Evolutionary conservation across 2,113 vertebrate genomes (phyloP).

Genomic region (Australoheros scitulus): DNA sequence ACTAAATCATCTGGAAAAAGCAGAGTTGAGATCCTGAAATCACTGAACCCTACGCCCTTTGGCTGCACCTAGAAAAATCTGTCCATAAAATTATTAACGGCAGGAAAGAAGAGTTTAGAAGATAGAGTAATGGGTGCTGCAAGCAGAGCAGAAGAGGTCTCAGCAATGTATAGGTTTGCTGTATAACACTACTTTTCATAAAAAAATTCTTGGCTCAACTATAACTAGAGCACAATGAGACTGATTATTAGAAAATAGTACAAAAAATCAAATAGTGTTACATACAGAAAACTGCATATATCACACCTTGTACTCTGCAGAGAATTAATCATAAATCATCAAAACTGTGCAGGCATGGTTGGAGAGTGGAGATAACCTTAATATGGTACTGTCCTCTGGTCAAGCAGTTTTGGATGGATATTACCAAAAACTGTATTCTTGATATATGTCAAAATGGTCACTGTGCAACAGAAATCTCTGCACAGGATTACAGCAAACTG

Average conservation of each 20-base stretch:
- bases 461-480: neutral
- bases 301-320: neutral
- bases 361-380: neutral
- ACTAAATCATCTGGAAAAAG: neutral
- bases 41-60: neutral
- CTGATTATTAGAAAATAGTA: neutral
- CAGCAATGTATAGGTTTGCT: neutral
- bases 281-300: neutral
- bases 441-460: no score
- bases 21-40: neutral
- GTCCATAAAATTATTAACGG: neutral
- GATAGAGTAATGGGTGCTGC: neutral
- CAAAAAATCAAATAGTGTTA: neutral
- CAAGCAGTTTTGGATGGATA: neutral
- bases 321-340: neutral
- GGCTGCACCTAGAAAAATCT: neutral
- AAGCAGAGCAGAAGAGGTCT: neutral
- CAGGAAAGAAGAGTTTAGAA: neutral
- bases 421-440: neutral
- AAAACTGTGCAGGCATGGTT: neutral
- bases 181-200: neutral
- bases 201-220: neutral
- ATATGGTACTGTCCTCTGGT: neutral
- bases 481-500: neutral
- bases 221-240: neutral